These are phyloP conservation scores for Barbus barbus DNA, from an alignment of 2,113 vertebrate species.

Conservation along the genomic window DNA sequence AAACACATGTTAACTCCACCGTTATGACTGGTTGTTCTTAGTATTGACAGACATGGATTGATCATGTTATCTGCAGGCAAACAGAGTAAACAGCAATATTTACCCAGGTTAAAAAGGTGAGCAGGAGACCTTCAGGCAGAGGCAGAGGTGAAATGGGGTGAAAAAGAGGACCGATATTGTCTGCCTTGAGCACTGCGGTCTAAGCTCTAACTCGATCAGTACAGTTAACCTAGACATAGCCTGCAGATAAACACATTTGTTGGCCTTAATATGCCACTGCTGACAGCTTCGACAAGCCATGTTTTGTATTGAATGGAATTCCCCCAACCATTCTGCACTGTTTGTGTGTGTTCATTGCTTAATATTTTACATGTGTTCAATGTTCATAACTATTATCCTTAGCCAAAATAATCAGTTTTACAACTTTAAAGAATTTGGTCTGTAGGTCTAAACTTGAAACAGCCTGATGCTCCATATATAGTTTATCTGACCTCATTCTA, in stretches of 20 bases:
- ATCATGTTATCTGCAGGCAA: neutral
- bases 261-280: slow-evolving; percentile 28
- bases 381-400: neutral
- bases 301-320: slow-evolving; percentile 48
- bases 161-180: neutral
- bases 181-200: neutral
- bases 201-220: slow-evolving; percentile 8
- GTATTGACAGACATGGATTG: slow-evolving; percentile 31
- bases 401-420: neutral
- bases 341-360: slow-evolving; percentile 35
- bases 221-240: slow-evolving; percentile 17
- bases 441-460: neutral
- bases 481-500: neutral
- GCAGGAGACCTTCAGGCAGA: too few relatives aligned
- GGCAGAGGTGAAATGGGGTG: neutral
- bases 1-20: neutral
- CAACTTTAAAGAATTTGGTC: neutral
- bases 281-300: slow-evolving; percentile 48
- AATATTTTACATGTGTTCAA: slow-evolving; percentile 29
- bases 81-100: neutral
- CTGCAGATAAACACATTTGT: slow-evolving; percentile 46
- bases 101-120: slow-evolving; percentile 6
- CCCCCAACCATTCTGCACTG: slow-evolving; percentile 41
- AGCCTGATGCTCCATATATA: neutral
- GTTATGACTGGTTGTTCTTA: slow-evolving; percentile 8